phyloP scores from a whole-genome alignment of 2,888 invertebrate species.

The Aquatica leii region DNA sequence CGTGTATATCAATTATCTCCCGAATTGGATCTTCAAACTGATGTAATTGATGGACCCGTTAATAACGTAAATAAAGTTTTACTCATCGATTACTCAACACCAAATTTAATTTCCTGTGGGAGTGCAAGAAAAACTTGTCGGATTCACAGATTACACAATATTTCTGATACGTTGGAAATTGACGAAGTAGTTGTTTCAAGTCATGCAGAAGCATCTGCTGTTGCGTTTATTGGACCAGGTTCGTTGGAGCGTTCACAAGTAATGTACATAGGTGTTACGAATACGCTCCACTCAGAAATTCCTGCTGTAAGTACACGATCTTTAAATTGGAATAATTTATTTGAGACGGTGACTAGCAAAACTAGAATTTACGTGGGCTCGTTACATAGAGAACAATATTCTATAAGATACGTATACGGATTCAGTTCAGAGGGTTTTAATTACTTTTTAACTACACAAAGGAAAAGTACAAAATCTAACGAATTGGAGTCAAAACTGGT shows the following conservation, averaged over 20 bases:
- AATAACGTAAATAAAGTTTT: slow-evolving; percentile 95
- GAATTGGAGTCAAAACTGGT: slow-evolving; percentile 92
- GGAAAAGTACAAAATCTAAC: slow-evolving; percentile 80
- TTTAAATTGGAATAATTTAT: slow-evolving; percentile 85
- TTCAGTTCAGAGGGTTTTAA: slow-evolving; percentile 96
- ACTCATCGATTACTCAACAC: slow-evolving; percentile 91
- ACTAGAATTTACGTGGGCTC: slow-evolving; percentile 93
- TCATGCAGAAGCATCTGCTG: slow-evolving; percentile 92
- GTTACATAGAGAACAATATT: slow-evolving; percentile 88
- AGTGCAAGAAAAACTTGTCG: slow-evolving; percentile 91
- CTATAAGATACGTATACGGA: slow-evolving; percentile 95
- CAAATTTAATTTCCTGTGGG: slow-evolving; percentile 90
- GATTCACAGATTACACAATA: slow-evolving; percentile 88
- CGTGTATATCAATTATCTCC: slow-evolving; percentile 90
- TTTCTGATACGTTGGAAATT: slow-evolving; percentile 81
- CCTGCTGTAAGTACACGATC: slow-evolving; percentile 93
- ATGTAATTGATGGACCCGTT: slow-evolving; percentile 86
- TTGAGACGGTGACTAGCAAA: slow-evolving; percentile 90
- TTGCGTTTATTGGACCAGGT: slow-evolving; percentile 95
- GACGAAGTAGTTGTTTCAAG: slow-evolving; percentile 94
- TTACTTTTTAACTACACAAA: slow-evolving; percentile 95
- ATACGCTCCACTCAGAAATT: slow-evolving; percentile 85
- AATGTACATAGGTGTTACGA: slow-evolving; percentile 95
- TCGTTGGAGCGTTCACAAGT: slow-evolving; percentile 91
- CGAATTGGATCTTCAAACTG: slow-evolving; percentile 81